Evolutionary conservation across 2,797 vertebrate species (phyloP).

Genomic region (Pantherophis alleghaniensis): DNA sequence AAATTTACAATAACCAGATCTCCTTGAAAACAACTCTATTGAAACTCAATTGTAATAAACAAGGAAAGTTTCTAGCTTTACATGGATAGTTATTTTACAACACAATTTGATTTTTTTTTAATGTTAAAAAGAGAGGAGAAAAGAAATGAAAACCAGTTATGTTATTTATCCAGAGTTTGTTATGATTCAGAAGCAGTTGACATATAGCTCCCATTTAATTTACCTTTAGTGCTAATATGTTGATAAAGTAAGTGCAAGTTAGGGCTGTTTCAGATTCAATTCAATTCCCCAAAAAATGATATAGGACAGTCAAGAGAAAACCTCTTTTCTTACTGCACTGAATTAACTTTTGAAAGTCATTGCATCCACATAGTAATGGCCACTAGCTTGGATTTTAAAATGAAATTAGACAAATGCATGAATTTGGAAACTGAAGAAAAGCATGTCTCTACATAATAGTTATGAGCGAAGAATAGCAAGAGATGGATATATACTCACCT

Average conservation of each 20-base stretch:
- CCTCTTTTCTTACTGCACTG: not conserved
- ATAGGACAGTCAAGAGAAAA: not conserved
- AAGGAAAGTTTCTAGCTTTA: not conserved
- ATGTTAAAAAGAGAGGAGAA: not conserved
- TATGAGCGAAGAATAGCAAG: not conserved
- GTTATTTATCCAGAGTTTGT: not conserved
- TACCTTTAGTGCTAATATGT: not conserved
- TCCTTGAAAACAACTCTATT: conserved; percentile 47
- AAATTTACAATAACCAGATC: conserved; percentile 46
- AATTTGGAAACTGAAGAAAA: not conserved
- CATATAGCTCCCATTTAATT: not conserved
- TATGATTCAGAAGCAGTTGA: not conserved
- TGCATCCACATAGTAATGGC: not conserved
- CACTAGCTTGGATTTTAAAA: not conserved
- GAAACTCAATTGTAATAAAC: conserved; percentile 34
- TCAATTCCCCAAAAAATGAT: not conserved
- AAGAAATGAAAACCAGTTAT: not conserved
- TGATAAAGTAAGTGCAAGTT: not conserved
- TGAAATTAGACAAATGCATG: not conserved
- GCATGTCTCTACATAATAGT: not conserved
- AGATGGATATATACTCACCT: not conserved
- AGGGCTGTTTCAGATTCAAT: not conserved
- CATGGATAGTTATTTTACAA: not conserved
- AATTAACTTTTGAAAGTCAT: not conserved
- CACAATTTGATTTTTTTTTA: not conserved